phyloP scores from a whole-genome alignment of 2,113 vertebrate species.

The Promerops cafer region DNA sequence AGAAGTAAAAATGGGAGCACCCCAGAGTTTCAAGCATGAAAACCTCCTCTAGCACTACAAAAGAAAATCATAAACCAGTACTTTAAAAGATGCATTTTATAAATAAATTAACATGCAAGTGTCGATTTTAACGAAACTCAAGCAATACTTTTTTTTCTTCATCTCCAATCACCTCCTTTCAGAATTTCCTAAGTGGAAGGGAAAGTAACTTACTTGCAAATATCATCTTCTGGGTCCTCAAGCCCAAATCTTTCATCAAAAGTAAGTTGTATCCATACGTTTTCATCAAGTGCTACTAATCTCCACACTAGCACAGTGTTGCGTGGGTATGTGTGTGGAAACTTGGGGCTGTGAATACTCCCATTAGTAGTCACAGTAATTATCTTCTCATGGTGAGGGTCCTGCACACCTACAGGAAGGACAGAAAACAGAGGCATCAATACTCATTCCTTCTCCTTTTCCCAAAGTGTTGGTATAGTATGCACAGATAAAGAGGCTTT shows the following conservation, averaged over 20 bases:
- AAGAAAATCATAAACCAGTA: neutral
- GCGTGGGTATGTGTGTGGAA: conserved; percentile 90
- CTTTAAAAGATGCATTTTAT: neutral
- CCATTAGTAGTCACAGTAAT: conserved; percentile 88
- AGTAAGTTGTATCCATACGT: conserved; percentile 88
- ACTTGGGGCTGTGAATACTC: conserved; percentile 91
- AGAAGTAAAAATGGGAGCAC: neutral
- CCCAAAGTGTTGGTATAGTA: neutral
- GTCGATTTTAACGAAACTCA: neutral
- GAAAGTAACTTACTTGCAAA: conserved; percentile 91
- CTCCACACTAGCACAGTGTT: conserved; percentile 87
- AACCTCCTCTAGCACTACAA: neutral
- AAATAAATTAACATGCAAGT: neutral
- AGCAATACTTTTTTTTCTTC: neutral
- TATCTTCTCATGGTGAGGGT: conserved; percentile 92
- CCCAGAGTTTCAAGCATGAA: neutral
- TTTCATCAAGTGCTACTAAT: conserved; percentile 81
- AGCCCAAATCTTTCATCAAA: conserved; percentile 95
- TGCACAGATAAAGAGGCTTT: neutral
- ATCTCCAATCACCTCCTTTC: neutral
- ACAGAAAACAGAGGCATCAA: conserved; percentile 24
- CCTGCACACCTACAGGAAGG: conserved; percentile 85
- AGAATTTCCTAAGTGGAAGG: neutral
- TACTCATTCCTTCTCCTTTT: neutral
- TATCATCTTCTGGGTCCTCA: conserved; percentile 93